Evolutionary conservation across 2,113 vertebrate species (phyloP).

Genomic region (Grantiella picta): DNA sequence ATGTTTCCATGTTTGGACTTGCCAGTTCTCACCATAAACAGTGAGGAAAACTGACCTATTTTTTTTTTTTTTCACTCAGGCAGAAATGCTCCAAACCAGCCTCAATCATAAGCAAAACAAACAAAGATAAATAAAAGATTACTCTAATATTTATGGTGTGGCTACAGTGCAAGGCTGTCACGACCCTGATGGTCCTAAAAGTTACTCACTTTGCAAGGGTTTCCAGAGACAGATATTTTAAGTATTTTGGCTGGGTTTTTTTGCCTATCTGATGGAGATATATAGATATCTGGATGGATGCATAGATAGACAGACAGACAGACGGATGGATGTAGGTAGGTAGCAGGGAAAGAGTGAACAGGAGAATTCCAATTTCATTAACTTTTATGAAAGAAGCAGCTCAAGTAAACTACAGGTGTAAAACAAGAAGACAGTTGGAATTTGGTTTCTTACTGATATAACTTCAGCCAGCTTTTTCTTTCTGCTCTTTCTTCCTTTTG

Average conservation of each 20-base stretch:
- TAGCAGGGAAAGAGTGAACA: neutral
- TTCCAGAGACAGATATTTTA: neutral
- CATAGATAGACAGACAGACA: too few relatives aligned
- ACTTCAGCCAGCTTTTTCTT: neutral
- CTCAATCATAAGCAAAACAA: neutral
- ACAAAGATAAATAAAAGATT: neutral
- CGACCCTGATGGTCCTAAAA: neutral
- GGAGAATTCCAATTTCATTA: neutral
- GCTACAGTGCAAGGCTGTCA: neutral
- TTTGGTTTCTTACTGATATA: neutral
- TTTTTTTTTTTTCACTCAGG: neutral
- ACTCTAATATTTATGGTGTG: neutral
- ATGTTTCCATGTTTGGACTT: neutral
- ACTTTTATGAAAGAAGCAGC: neutral
- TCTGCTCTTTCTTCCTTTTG: neutral
- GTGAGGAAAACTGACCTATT: neutral
- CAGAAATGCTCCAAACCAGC: neutral
- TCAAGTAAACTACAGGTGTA: neutral
- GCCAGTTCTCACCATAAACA: neutral
- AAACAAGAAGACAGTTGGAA: neutral
- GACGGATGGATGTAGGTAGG: too few relatives aligned
- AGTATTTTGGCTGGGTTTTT: neutral
- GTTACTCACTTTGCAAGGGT: neutral
- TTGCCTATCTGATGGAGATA: neutral
- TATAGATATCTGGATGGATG: too few relatives aligned